Evolutionary conservation across 1,140 invertebrate genomes (phyloP), one percentile per base, ranked within the genome.

Genomic region (Pogonognathellus flavescens): DNA sequence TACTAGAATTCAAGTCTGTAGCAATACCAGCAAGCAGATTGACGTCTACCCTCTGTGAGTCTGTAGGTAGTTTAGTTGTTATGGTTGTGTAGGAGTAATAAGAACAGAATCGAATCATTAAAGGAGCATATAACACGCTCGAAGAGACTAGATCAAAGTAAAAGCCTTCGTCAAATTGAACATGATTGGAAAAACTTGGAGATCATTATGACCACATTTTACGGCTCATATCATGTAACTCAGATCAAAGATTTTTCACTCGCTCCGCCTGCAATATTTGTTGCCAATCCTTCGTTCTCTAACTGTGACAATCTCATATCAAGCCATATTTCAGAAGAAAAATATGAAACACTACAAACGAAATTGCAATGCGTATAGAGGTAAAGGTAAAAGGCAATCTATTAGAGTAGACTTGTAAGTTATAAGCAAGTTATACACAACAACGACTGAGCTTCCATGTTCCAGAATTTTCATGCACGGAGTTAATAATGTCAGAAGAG

Each of bases 161-260:
- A 6, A 20, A 81, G 52, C 50, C 11, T 20, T 57, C 41, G 70
- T 72, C 80, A 86, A 80, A 85, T 86, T 60, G 80, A 52, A 86
- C 80, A 86, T 82, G 70, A 80, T 83, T 83, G 85, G 31, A 83
- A 72, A 86, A 81, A 76, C 66, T 72, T 9, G 25, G 18, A 25
- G 41, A 62, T 84, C 82, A 86, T 86, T 86, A 88, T 84, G 83
- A 86, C 86, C 87, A 86, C 84, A 88, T 86, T 88, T 86, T 82
- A 83, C 66, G 80, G 86, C 41, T 62, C 22, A 86, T n/a, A 70
- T n/a, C 52, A 49, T 70, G 76, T 25, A n/a, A 62, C n/a, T 25
- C 60, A 83, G 82, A 83, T 83, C 82, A 86, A 83, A 86, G 85
- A 57, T 82, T 85, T 85, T 85, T 82, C 80, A 20, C 16, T 59